Evolutionary conservation across 2,888 invertebrate species (phyloP).

Genomic region (Poecilobothrus nobilitatus): DNA sequence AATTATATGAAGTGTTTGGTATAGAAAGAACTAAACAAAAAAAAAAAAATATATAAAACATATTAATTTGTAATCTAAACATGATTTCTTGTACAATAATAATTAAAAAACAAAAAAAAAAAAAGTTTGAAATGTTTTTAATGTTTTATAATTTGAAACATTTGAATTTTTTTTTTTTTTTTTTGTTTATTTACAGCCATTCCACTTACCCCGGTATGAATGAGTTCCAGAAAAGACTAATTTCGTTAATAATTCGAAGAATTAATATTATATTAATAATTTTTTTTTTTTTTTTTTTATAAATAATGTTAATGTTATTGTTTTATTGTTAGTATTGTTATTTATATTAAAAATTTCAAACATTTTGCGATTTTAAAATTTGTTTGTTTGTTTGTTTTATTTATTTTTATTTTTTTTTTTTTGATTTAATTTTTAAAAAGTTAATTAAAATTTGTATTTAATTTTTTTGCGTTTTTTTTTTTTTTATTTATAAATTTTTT

Average conservation of each 20-base stretch:
- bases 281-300: constrained; percentile 26
- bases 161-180: constrained; percentile 21
- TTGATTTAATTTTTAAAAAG: constrained; percentile 23
- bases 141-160: background rate
- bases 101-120: constrained; percentile 17
- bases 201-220: constrained; percentile 97
- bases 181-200: constrained; percentile 42
- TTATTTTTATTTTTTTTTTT: constrained; percentile 23
- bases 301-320: constrained; percentile 20
- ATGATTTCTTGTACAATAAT: constrained; percentile 17
- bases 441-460: constrained; percentile 23
- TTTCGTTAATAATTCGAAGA: constrained; percentile 27
- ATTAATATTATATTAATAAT: constrained; percentile 23
- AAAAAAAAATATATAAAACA: constrained; percentile 19
- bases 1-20: background rate
- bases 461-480: constrained; percentile 15
- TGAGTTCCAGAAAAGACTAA: constrained; percentile 98
- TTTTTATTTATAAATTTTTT: constrained; percentile 26
- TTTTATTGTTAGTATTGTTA: constrained; percentile 22
- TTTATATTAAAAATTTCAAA: constrained; percentile 23
- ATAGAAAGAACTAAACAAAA: constrained; percentile 11
- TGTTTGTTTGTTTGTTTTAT: constrained; percentile 17
- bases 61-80: constrained; percentile 19
- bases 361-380: constrained; percentile 8
- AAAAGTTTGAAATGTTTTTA: too few relatives aligned